Evolutionary conservation across 2,113 vertebrate species (phyloP).

Genomic region (Sinosuthora webbiana): DNA sequence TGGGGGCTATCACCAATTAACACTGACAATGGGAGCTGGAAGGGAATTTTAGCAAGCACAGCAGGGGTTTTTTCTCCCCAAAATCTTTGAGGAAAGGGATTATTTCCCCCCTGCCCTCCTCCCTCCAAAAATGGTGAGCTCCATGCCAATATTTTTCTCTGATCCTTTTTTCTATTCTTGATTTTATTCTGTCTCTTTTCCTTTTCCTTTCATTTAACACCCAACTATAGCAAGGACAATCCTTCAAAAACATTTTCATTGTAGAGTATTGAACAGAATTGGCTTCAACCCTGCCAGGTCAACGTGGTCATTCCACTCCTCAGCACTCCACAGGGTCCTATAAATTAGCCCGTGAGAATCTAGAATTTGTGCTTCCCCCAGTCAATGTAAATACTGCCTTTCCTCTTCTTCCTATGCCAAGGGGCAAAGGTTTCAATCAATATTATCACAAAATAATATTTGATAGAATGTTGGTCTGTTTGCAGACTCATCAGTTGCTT

Average conservation of each 20-base stretch:
- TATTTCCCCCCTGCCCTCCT: background rate
- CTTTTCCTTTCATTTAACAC: conserved; percentile 19
- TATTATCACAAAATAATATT: conserved; percentile 2
- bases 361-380: background rate
- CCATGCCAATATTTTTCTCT: background rate
- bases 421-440: background rate
- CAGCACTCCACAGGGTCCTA: background rate
- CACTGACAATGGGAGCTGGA: conserved; percentile 53
- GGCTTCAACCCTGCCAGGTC: conserved; percentile 10
- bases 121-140: background rate
- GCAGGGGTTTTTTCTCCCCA: conserved; percentile 1
- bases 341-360: background rate
- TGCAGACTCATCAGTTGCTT: background rate
- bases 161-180: background rate
- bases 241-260: conserved; percentile 48
- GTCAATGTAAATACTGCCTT: background rate
- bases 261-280: background rate
- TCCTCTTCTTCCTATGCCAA: background rate
- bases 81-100: conserved; percentile 54
- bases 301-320: background rate
- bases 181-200: conserved; percentile 7
- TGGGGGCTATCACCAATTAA: conserved; percentile 64
- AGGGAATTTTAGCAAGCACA: conserved; percentile 46
- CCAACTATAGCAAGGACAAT: conserved; percentile 21
- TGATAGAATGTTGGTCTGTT: background rate